Conservation (phyloP, 2,113 vertebrate genomes). For the Ciconia stormi region DNA sequence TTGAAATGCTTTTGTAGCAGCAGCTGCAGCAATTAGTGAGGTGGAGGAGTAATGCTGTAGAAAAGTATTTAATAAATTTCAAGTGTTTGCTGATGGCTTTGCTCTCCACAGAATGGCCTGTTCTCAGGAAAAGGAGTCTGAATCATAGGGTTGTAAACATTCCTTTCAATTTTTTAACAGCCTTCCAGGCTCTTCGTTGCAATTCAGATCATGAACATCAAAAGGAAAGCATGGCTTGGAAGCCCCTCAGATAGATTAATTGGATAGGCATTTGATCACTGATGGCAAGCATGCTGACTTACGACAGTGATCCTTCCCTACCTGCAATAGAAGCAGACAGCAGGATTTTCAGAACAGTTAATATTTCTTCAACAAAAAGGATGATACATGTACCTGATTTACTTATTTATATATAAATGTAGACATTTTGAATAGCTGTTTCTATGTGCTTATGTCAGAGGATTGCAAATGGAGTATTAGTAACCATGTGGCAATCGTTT, state of each 20-base stretch:
- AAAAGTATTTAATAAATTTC: slow-evolving; percentile 55
- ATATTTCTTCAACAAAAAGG: not conserved
- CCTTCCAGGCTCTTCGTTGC: not conserved
- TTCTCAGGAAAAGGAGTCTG: slow-evolving; percentile 26
- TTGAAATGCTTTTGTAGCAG: slow-evolving; percentile 2
- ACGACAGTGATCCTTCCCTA: not conserved
- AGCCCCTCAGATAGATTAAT: not conserved
- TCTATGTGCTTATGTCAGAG: not conserved
- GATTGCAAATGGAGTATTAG: not conserved
- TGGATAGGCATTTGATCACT: not conserved
- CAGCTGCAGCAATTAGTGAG: slow-evolving; percentile 42
- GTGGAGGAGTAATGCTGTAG: not conserved
- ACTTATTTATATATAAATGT: not conserved
- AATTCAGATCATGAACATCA: not conserved
- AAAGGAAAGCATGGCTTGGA: not conserved
- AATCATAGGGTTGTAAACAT: slow-evolving; percentile 27
- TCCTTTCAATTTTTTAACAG: not conserved
- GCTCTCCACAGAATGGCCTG: not conserved
- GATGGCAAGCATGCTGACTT: not conserved
- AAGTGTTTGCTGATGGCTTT: slow-evolving; percentile 38
- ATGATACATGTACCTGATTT: not conserved
- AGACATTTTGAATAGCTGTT: not conserved
- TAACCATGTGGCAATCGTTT: not conserved
- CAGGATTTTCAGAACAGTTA: not conserved
- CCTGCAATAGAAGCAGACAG: not conserved